Evolutionary conservation across 2,113 vertebrate genomes (phyloP), one percentile per base, ranked within the genome.

Genomic region (Erinaceus europaeus): DNA sequence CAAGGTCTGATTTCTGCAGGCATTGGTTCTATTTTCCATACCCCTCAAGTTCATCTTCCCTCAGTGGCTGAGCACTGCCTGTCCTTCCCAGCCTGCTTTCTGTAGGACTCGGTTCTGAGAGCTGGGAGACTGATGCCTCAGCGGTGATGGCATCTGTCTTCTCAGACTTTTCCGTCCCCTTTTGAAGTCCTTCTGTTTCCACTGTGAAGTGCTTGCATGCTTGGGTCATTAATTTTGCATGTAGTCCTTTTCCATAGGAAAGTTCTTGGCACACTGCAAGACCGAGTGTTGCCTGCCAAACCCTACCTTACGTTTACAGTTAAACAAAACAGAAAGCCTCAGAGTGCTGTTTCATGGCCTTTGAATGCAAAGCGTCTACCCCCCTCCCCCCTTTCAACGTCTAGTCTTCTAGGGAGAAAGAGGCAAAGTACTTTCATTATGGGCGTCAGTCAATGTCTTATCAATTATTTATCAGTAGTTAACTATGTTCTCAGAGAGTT

Each of bases 1-100:
- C 90, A 90, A 53, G 84, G 20, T 80, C 71, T 95, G 85, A 78
- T 81, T 96, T 95, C 46, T 84, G 84, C 13, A 53, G 50, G 91
- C 53, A 27, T 6, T 11, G 4, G 50, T 62, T 72, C 29, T 64
- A 20, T 57, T 95, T 94, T 76, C 86, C 27, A 44, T 27, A 20
- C 64, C 1, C 0, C 87, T 88, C 81, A 15, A 17, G 86, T 71
- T 76, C 38, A 53, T 92, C 15, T 88, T 75, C 21, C 80, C 36
- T 67, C 68, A 61, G 29, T 52, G 46, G 46, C 53, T 76, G 48
- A 71, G 3, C 42, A 8, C 75, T 73, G 80, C 36, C 52, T 42
- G 53, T 72, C 80, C 6, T 57, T 72, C 80, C 6, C 62, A 67
- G 64, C 21, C 68, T 48, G 0, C 68, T 72, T 86, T n/a, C 74